phyloP scores from a whole-genome alignment of 1,140 invertebrate genomes.

The Drosophila tani region DNA sequence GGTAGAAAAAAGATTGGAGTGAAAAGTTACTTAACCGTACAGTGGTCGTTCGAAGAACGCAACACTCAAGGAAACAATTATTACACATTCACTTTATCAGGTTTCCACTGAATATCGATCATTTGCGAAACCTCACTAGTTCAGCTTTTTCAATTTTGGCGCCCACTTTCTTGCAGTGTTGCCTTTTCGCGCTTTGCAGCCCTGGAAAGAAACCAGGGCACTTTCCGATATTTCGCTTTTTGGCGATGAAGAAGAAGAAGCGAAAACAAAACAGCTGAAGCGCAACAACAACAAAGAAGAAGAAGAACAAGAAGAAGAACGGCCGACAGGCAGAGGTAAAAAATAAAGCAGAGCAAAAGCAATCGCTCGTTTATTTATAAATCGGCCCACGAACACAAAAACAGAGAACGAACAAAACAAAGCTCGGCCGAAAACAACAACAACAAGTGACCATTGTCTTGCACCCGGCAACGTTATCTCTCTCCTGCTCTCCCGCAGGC shows the following conservation, averaged over 20 bases:
- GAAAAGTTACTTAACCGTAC: slow-evolving; percentile 6
- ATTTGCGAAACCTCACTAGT: background rate
- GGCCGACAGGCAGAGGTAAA: slow-evolving; percentile 1
- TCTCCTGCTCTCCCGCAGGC: slow-evolving; percentile 2
- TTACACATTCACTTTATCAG: background rate
- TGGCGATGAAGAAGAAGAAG: slow-evolving; percentile 12
- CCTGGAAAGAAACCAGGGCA: slow-evolving; percentile 16
- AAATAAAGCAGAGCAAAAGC: slow-evolving; percentile 12
- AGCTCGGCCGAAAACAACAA: slow-evolving; percentile 5
- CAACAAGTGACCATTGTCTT: slow-evolving; percentile 28
- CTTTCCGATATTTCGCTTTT: slow-evolving; percentile 15
- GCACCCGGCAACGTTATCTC: slow-evolving; percentile 18
- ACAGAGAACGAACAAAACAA: slow-evolving; percentile 39
- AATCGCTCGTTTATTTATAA: slow-evolving; percentile 42
- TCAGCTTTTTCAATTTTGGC: slow-evolving; percentile 12
- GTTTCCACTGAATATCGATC: slow-evolving; percentile 6
- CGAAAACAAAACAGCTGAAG: slow-evolving; percentile 19
- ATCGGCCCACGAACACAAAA: slow-evolving; percentile 33
- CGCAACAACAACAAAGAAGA: slow-evolving; percentile 15
- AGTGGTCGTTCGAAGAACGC: background rate
- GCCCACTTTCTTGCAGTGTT: slow-evolving; percentile 11
- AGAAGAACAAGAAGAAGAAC: slow-evolving; percentile 2
- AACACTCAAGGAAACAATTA: background rate
- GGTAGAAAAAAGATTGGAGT: background rate
- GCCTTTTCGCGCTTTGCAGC: background rate